Percentiles rank a stretch among this genome's conserved stretches.
These are phyloP conservation scores for Hipparchia sbordonii DNA, from an alignment of 2,888 invertebrate genomes.

Conservation along the genomic window DNA sequence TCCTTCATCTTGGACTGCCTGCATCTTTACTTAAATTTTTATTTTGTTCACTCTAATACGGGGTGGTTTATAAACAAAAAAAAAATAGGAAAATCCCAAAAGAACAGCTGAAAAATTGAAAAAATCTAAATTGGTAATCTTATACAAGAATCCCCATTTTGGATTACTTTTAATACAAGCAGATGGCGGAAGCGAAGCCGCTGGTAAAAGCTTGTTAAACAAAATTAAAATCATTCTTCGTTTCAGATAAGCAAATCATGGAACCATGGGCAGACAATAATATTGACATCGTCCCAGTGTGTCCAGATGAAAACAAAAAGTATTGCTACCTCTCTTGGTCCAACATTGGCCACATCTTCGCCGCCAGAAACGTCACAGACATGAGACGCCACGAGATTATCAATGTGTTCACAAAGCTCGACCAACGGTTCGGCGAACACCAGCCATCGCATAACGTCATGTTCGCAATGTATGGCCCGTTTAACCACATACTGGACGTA, in stretches of 20 bases:
- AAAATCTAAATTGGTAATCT: no score
- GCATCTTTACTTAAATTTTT: no score
- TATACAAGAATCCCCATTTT: no score
- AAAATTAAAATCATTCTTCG: slow-evolving; percentile 7
- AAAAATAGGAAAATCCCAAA: no score
- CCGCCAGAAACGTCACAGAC: slow-evolving; percentile 78
- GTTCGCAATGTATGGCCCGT: slow-evolving; percentile 87
- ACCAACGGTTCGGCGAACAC: slow-evolving; percentile 87
- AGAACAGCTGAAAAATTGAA: no score
- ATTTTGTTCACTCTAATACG: no score
- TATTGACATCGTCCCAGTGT: slow-evolving; percentile 80
- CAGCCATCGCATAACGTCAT: slow-evolving; percentile 81
- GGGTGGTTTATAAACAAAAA: no score
- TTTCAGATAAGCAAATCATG: slow-evolving; percentile 62
- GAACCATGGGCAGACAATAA: slow-evolving; percentile 63
- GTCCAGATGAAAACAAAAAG: slow-evolving; percentile 77
- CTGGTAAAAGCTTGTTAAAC: no score
- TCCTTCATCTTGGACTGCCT: no score
- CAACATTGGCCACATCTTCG: slow-evolving; percentile 86
- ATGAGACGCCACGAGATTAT: slow-evolving; percentile 86
- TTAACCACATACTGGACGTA: slow-evolving; percentile 84
- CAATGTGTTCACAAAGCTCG: slow-evolving; percentile 87
- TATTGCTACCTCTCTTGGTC: slow-evolving; percentile 87
- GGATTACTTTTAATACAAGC: no score
- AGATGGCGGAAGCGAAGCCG: no score